A percentile compares a stretch with the other conserved stretches of the same genome.
Conservation (phyloP, 2,888 invertebrate species). For the Saturnia pavonia region DNA sequence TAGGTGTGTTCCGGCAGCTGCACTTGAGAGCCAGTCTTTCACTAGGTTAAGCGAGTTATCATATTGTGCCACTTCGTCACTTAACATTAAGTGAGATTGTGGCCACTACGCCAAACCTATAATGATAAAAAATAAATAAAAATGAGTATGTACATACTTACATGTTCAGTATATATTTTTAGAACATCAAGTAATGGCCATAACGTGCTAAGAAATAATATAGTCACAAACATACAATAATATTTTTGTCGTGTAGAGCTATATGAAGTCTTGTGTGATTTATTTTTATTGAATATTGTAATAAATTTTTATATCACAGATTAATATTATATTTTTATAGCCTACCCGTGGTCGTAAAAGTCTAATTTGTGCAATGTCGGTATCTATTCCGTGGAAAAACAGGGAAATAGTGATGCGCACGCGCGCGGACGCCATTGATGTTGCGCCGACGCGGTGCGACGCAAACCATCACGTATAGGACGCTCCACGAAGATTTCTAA, state of each 20-base stretch:
- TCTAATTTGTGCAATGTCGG: conserved; percentile 35
- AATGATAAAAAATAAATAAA: too few relatives aligned
- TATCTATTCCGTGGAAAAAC: conserved; percentile 47
- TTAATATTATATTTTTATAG: background rate
- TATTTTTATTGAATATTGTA: background rate
- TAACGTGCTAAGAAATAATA: background rate
- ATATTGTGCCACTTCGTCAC: too few relatives aligned
- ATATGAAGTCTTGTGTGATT: background rate
- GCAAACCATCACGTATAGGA: conserved; percentile 59
- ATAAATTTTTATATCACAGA: background rate
- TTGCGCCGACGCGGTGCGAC: conserved; percentile 40
- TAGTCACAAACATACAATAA: background rate
- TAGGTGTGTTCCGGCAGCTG: too few relatives aligned
- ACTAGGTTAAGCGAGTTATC: too few relatives aligned
- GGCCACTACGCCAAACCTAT: too few relatives aligned
- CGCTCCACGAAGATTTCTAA: conserved; percentile 53
- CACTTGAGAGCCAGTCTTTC: too few relatives aligned
- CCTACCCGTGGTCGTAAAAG: conserved; percentile 33
- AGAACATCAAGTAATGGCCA: background rate
- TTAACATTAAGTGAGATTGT: too few relatives aligned
- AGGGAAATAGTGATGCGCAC: conserved; percentile 51
- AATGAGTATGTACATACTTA: background rate
- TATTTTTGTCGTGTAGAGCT: background rate
- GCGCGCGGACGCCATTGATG: conserved; percentile 58
- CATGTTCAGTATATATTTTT: background rate